Conservation (phyloP, 2,113 vertebrate species). For the Saccopteryx leptura region DNA sequence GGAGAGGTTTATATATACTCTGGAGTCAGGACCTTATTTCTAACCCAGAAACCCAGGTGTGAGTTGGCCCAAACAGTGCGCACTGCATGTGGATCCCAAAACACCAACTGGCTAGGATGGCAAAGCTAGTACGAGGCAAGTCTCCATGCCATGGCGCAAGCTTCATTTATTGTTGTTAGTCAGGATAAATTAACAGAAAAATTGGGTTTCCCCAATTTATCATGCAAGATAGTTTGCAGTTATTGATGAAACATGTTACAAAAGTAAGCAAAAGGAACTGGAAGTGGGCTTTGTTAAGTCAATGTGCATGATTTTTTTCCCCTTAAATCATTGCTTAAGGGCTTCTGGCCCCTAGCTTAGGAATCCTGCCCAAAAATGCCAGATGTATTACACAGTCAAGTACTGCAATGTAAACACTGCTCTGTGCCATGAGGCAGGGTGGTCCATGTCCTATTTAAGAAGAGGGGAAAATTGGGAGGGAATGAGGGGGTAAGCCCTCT, state of each 20-base stretch:
- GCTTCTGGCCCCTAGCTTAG: constrained; percentile 93
- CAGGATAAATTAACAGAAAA: constrained; percentile 78
- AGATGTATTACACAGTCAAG: constrained; percentile 99
- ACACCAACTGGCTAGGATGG: neutral
- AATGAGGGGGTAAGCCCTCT: constrained; percentile 69
- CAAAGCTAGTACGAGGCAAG: neutral
- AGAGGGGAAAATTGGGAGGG: constrained; percentile 53
- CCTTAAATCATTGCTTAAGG: constrained; percentile 90
- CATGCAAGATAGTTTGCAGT: constrained; percentile 73
- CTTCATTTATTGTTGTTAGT: constrained; percentile 32
- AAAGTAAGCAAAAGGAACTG: constrained; percentile 84
- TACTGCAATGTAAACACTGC: constrained; percentile 98
- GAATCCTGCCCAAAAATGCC: constrained; percentile 98
- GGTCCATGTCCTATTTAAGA: constrained; percentile 92
- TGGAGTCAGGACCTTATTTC: constrained; percentile 37
- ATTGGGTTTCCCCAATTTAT: constrained; percentile 70
- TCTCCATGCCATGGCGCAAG: neutral
- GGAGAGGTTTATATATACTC: constrained; percentile 53
- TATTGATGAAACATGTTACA: constrained; percentile 69
- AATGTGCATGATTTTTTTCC: constrained; percentile 77
- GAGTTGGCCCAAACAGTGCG: constrained; percentile 28
- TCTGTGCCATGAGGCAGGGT: constrained; percentile 98
- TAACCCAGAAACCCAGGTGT: constrained; percentile 56
- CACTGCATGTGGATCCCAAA: neutral
- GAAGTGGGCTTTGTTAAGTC: constrained; percentile 87